Conservation (phyloP, 1,140 invertebrate species). For the Apis cerana region DNA sequence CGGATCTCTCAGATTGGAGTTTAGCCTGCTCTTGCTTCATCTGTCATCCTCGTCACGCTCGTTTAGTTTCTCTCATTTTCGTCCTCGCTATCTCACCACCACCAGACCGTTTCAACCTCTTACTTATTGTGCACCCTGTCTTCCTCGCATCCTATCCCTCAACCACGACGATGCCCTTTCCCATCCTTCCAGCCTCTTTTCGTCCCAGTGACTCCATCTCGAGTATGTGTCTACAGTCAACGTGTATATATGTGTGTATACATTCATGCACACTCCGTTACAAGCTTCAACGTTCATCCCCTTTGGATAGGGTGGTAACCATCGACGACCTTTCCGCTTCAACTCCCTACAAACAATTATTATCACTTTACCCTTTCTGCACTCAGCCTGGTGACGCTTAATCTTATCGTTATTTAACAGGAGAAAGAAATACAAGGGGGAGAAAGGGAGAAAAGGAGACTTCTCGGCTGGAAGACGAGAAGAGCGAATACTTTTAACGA, state of each 20-base stretch:
- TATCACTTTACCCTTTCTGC: slow-evolving; percentile 71
- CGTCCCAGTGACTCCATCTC: slow-evolving; percentile 19
- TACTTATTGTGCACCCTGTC: slow-evolving; percentile 23
- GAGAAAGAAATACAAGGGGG: not conserved
- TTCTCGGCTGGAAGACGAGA: slow-evolving; percentile 9
- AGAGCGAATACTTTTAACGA: slow-evolving; percentile 27
- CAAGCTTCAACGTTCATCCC: slow-evolving; percentile 31
- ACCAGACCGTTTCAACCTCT: slow-evolving; percentile 40
- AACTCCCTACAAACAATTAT: slow-evolving; percentile 69
- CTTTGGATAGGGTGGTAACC: slow-evolving; percentile 35
- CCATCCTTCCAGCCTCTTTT: slow-evolving; percentile 23
- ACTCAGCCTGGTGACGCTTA: slow-evolving; percentile 68
- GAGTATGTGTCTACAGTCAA: not conserved
- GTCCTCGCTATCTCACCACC: slow-evolving; percentile 6
- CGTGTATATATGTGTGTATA: slow-evolving; percentile 7
- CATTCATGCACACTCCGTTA: not conserved
- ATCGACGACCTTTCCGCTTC: slow-evolving; percentile 54
- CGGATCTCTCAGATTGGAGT: slow-evolving; percentile 45
- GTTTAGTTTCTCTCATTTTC: slow-evolving; percentile 40
- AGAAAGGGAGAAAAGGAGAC: not conserved
- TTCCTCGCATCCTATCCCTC: slow-evolving; percentile 14
- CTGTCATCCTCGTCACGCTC: slow-evolving; percentile 40
- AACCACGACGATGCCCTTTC: slow-evolving; percentile 21
- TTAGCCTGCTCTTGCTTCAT: slow-evolving; percentile 21
- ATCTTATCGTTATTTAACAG: slow-evolving; percentile 67